phyloP scores from a whole-genome alignment of 2,888 invertebrate species.

The Rhynchonema sp. region DNA sequence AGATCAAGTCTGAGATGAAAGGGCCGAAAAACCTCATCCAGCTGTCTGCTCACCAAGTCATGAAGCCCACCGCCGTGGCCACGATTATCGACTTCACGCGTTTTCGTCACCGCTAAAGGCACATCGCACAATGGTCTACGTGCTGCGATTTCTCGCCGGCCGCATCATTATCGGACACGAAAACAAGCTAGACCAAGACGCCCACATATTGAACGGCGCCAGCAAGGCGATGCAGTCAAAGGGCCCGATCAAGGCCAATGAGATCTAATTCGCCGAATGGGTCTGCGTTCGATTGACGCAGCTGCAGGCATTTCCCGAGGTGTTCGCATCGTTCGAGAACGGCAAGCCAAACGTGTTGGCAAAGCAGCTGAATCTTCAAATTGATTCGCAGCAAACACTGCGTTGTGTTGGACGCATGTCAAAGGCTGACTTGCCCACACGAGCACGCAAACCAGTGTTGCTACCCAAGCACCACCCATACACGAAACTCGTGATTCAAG shows the following conservation, averaged over 20 bases:
- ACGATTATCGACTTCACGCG: too few relatives aligned
- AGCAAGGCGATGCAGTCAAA: too few relatives aligned
- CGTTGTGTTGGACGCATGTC: slow-evolving; percentile 2
- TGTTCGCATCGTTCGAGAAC: neutral
- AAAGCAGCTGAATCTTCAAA: slow-evolving; percentile 2
- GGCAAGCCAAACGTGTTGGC: neutral
- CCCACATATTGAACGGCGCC: too few relatives aligned
- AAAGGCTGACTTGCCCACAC: slow-evolving; percentile 2
- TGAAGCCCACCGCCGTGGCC: too few relatives aligned
- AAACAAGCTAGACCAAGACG: too few relatives aligned
- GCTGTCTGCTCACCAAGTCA: too few relatives aligned
- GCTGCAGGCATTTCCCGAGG: neutral
- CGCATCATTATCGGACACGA: too few relatives aligned
- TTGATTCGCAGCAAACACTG: neutral
- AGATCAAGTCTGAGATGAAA: too few relatives aligned
- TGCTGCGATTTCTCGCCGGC: too few relatives aligned
- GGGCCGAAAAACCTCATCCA: too few relatives aligned
- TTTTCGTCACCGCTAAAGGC: too few relatives aligned
- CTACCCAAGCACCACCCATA: neutral
- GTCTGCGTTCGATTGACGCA: neutral
- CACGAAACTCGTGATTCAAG: neutral
- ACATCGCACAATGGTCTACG: too few relatives aligned
- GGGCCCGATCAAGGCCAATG: neutral
- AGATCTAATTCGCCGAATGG: neutral
- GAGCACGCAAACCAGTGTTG: neutral